Evolutionary conservation across 2,113 vertebrate genomes (phyloP).

Genomic region (Microcebus jonahi): DNA sequence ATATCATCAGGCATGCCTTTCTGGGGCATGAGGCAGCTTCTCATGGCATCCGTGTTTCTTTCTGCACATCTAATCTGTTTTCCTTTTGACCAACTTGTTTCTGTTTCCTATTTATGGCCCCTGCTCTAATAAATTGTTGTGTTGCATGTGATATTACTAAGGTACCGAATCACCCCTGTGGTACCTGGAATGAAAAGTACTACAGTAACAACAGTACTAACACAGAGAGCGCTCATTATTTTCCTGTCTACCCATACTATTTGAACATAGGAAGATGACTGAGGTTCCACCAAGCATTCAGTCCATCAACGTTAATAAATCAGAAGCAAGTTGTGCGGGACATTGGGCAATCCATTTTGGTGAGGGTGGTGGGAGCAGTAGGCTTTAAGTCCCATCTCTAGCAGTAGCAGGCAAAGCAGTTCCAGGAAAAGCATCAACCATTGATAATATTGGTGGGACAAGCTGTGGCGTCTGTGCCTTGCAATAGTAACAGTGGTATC

Average conservation of each 20-base stretch:
- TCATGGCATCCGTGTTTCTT: background rate
- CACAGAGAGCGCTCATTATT: background rate
- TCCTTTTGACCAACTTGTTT: background rate
- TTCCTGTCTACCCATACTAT: background rate
- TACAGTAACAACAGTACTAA: background rate
- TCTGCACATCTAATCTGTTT: background rate
- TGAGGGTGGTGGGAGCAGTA: background rate
- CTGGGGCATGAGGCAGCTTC: background rate
- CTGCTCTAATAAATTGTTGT: background rate
- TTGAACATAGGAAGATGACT: background rate
- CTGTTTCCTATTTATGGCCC: background rate
- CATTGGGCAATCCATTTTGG: background rate
- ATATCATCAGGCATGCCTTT: background rate
- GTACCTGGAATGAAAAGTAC: background rate
- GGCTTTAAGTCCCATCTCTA: accelerated
- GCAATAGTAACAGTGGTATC: accelerated
- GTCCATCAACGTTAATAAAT: background rate
- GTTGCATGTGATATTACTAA: background rate
- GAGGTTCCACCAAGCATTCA: background rate
- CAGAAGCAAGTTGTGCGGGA: background rate
- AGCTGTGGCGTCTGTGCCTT: accelerated
- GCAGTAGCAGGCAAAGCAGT: no score
- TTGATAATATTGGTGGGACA: background rate
- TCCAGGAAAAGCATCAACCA: accelerated
- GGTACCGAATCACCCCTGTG: background rate